phyloP scores from a whole-genome alignment of 2,113 vertebrate species.

The Mesembrinibis cayennensis region DNA sequence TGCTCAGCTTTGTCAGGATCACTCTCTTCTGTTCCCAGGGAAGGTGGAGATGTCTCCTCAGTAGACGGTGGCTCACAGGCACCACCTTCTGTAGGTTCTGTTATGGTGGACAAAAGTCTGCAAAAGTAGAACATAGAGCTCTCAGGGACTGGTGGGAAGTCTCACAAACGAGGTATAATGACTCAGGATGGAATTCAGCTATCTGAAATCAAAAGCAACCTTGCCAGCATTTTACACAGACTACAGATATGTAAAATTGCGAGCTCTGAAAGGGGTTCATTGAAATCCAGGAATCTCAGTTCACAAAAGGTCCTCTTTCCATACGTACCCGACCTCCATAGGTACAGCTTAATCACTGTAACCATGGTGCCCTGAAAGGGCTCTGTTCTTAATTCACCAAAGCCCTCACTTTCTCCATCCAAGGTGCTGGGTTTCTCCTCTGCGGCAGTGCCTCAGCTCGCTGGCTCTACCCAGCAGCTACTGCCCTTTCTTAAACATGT shows the following conservation, averaged over 20 bases:
- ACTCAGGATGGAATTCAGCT: neutral
- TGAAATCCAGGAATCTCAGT: neutral
- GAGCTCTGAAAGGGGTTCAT: neutral
- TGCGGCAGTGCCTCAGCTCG: neutral
- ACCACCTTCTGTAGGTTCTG: slow-evolving; percentile 84
- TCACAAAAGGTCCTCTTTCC: neutral
- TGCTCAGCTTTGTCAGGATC: slow-evolving; percentile 89
- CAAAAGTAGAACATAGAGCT: neutral
- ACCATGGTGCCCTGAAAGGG: neutral
- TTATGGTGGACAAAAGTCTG: slow-evolving; percentile 95
- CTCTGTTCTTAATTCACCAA: neutral
- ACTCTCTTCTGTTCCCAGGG: slow-evolving; percentile 81
- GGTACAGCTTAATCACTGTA: neutral
- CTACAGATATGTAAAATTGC: neutral
- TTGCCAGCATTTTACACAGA: neutral
- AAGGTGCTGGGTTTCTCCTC: neutral
- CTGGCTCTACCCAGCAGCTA: neutral
- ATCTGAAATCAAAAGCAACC: neutral
- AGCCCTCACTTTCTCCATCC: neutral
- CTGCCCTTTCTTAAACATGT: neutral
- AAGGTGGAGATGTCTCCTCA: slow-evolving; percentile 77
- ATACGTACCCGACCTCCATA: neutral
- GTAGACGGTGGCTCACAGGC: slow-evolving; percentile 78
- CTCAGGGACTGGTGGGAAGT: neutral
- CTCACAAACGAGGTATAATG: neutral